phyloP scores from a whole-genome alignment of 2,888 invertebrate species.

The Tipula lateralis region DNA sequence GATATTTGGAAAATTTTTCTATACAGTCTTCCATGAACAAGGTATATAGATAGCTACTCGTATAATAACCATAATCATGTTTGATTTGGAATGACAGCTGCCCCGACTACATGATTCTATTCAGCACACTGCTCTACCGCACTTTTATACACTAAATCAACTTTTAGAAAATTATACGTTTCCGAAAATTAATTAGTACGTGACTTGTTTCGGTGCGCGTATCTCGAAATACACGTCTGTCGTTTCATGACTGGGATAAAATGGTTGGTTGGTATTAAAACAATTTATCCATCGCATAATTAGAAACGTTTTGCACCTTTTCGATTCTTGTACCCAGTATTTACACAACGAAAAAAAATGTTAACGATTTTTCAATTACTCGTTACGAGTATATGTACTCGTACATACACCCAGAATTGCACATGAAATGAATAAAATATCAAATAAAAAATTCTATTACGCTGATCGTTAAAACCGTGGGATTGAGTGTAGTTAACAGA shows the following conservation, averaged over 20 bases:
- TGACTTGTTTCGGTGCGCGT: not conserved
- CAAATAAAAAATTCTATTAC: not conserved
- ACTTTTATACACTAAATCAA: not conserved
- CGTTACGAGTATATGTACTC: not conserved
- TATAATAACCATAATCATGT: not conserved
- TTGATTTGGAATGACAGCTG: not conserved
- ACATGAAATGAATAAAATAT: not conserved
- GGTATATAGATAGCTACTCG: no score
- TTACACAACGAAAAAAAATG: no score
- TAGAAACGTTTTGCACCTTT: not conserved
- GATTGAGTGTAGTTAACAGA: not conserved
- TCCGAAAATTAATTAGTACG: not conserved
- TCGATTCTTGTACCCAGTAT: not conserved
- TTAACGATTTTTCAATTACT: not conserved
- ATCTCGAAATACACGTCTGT: not conserved
- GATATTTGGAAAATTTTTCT: not conserved
- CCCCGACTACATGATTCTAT: not conserved
- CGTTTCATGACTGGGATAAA: not conserved
- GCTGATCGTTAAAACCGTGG: not conserved
- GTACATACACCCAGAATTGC: no score
- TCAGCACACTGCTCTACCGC: not conserved
- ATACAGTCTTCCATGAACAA: not conserved
- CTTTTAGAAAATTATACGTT: not conserved
- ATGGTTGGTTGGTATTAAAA: not conserved
- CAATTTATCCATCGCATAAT: not conserved